Evolutionary conservation across 2,888 invertebrate species (phyloP).

Genomic region (Taphrorychus bicolor): DNA sequence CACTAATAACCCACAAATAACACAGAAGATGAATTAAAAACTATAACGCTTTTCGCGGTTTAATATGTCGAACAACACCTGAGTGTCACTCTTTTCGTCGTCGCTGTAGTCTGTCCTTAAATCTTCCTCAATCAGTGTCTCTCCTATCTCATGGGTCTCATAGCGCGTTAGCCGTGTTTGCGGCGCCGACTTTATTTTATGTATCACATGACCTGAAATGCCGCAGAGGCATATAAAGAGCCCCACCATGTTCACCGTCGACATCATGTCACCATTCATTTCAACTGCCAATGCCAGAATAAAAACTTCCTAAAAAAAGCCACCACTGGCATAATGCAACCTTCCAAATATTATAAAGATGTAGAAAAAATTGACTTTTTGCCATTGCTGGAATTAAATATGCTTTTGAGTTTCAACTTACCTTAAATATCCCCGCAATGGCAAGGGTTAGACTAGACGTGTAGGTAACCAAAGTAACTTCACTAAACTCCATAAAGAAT

Average conservation of each 20-base stretch:
- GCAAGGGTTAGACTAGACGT: constrained; percentile 97
- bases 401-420: constrained; percentile 55
- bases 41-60: constrained; percentile 56
- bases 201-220: constrained; percentile 82
- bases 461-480: constrained; percentile 90
- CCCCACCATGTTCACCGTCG: constrained; percentile 82
- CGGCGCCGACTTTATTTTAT: constrained; percentile 63
- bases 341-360: too few relatives aligned
- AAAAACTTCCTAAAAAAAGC: constrained; percentile 83
- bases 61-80: constrained; percentile 63
- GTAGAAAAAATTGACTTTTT: background rate
- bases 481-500: constrained; percentile 93
- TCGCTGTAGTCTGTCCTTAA: constrained; percentile 48
- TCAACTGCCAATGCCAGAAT: constrained; percentile 88
- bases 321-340: background rate
- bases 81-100: constrained; percentile 60
- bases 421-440: constrained; percentile 96
- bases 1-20: too few relatives aligned
- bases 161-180: constrained; percentile 20
- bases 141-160: background rate
- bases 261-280: constrained; percentile 86
- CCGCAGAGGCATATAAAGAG: constrained; percentile 87
- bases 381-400: background rate
- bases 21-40: too few relatives aligned
- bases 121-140: constrained; percentile 41